Conservation (phyloP, 53 echinoderm and acorn worm species). For the Zoroaster sp. region DNA sequence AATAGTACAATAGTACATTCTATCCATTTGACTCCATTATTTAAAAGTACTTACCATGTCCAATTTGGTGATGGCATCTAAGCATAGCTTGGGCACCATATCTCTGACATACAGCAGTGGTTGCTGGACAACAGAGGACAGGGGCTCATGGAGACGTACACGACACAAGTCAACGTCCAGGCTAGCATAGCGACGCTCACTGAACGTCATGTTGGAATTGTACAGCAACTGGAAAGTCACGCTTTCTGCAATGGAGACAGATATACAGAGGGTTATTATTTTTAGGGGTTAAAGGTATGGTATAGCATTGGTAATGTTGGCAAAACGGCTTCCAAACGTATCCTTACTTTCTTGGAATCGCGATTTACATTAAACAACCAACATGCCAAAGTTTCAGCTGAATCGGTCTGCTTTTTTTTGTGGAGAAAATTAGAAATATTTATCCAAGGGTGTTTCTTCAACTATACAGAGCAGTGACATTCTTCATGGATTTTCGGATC, state of each 20-base stretch:
- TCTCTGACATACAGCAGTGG: slow-evolving; percentile 95
- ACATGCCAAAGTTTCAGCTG: too few relatives aligned
- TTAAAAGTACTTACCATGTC: slow-evolving; percentile 76
- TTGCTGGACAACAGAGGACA: slow-evolving; percentile 88
- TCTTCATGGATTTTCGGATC: too few relatives aligned
- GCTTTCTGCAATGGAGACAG: slow-evolving; percentile 57
- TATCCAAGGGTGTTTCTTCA: too few relatives aligned
- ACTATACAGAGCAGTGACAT: too few relatives aligned
- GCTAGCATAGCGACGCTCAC: slow-evolving; percentile 84
- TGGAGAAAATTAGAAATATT: too few relatives aligned
- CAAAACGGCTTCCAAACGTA: neutral
- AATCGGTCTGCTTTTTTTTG: too few relatives aligned
- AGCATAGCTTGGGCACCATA: slow-evolving; percentile 93
- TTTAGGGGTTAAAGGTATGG: neutral
- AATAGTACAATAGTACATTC: too few relatives aligned
- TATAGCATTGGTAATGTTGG: neutral
- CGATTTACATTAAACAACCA: too few relatives aligned
- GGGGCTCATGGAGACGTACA: slow-evolving; percentile 90
- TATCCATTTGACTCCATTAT: neutral
- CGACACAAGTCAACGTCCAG: slow-evolving; percentile 94
- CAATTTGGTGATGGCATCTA: slow-evolving; percentile 89
- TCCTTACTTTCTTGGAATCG: too few relatives aligned
- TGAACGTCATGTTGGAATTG: slow-evolving; percentile 94
- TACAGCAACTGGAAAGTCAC: slow-evolving; percentile 87
- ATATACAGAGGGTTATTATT: neutral